A percentile compares a stretch with the other conserved stretches of the same genome.
phyloP scores from a whole-genome alignment of 2,888 invertebrate genomes.

The Pterostichus niger region DNA sequence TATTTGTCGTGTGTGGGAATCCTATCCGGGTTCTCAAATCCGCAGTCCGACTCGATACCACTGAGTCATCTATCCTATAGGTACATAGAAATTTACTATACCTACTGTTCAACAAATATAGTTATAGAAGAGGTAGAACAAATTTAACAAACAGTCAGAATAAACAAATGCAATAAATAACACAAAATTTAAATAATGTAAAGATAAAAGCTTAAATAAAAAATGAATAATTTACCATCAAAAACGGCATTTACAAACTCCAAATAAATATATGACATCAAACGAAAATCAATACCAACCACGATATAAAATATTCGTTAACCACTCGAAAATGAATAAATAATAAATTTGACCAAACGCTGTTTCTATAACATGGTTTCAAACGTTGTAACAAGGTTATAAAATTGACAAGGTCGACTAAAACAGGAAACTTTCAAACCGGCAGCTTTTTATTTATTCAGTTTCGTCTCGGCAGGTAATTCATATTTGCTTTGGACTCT shows the following conservation, averaged over 20 bases:
- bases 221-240: too few relatives aligned
- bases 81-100: too few relatives aligned
- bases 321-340: constrained; percentile 10
- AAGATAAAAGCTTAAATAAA: too few relatives aligned
- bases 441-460: constrained; percentile 49
- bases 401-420: constrained; percentile 33
- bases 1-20: too few relatives aligned
- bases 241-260: background rate
- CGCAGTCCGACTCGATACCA: too few relatives aligned
- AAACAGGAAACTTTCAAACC: constrained; percentile 12
- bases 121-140: background rate
- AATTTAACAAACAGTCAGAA: background rate
- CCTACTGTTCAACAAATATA: too few relatives aligned
- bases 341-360: background rate
- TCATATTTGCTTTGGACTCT: constrained; percentile 55
- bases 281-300: background rate
- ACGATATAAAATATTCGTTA: background rate
- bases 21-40: too few relatives aligned
- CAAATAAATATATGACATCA: background rate
- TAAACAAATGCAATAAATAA: background rate
- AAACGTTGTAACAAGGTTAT: background rate
- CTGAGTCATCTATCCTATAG: too few relatives aligned
- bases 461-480: constrained; percentile 46
- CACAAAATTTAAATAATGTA: too few relatives aligned
- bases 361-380: background rate